phyloP scores from a whole-genome alignment of 1,140 invertebrate genomes.

The Paralvinella palmiformis region DNA sequence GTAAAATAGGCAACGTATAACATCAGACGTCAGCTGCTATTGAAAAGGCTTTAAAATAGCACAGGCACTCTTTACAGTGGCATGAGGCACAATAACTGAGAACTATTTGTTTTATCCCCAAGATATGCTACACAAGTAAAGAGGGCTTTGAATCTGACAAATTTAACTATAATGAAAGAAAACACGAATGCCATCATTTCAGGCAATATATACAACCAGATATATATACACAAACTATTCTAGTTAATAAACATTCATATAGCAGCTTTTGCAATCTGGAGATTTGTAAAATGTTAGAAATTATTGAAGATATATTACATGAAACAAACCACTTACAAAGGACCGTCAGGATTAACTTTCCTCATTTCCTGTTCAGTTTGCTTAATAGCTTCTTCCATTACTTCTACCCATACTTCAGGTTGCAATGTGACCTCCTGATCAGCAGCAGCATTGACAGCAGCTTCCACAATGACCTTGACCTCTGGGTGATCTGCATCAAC shows the following conservation, averaged over 20 bases:
- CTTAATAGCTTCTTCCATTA: constrained; percentile 37
- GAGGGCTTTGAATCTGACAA: too few species aligned
- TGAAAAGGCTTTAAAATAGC: too few species aligned
- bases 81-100: too few species aligned
- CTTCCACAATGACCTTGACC: constrained; percentile 37
- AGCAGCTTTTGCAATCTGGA: background rate
- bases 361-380: constrained; percentile 37
- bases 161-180: too few species aligned
- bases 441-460: constrained; percentile 37
- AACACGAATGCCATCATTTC: too few species aligned
- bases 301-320: background rate
- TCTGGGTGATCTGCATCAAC: constrained; percentile 44
- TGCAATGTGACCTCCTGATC: constrained; percentile 29
- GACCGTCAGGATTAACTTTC: constrained; percentile 30
- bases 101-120: too few species aligned
- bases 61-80: too few species aligned
- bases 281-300: background rate
- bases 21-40: too few species aligned
- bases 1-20: too few species aligned
- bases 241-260: background rate
- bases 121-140: too few species aligned
- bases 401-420: constrained; percentile 38
- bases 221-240: too few species aligned
- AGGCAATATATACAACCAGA: too few species aligned
- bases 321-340: constrained; percentile 35